Conservation (phyloP, 2,797 vertebrate genomes). For the Botia kubotai region DNA sequence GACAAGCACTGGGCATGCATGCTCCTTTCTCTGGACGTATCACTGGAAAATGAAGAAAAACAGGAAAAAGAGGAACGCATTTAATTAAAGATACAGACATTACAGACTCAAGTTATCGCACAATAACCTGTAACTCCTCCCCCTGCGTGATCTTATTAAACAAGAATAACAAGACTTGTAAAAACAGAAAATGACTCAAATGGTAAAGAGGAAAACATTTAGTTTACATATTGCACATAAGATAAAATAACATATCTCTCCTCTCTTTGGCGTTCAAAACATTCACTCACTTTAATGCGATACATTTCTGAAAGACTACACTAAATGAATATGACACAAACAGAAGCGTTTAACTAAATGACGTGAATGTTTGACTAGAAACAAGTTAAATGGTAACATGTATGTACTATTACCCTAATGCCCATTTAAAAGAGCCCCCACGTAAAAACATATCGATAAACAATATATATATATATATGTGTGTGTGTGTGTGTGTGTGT, state of each 20-base stretch:
- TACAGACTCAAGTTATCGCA: neutral
- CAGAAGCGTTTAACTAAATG: neutral
- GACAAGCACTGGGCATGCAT: constrained; percentile 6
- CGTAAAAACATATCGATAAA: too few relatives aligned
- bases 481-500: too few relatives aligned
- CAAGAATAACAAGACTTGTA: constrained; percentile 22
- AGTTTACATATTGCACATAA: too few relatives aligned
- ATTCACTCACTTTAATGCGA: too few relatives aligned
- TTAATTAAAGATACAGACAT: neutral
- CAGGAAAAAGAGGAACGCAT: constrained; percentile 48
- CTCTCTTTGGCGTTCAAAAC: too few relatives aligned
- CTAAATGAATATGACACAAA: too few relatives aligned
- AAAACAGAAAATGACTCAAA: constrained; percentile 19
- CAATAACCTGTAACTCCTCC: constrained; percentile 6
- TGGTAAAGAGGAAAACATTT: neutral
- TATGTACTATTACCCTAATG: neutral
- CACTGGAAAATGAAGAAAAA: constrained; percentile 62
- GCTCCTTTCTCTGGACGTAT: neutral
- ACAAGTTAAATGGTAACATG: neutral
- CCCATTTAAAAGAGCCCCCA: too few relatives aligned
- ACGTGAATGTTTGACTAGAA: neutral
- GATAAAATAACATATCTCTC: too few relatives aligned
- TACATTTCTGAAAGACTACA: too few relatives aligned
- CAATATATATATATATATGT: too few relatives aligned
- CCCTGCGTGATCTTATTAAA: neutral